These are phyloP conservation scores for Melanophora roralis DNA, from an alignment of 2,888 invertebrate genomes.

Conservation along the genomic window DNA sequence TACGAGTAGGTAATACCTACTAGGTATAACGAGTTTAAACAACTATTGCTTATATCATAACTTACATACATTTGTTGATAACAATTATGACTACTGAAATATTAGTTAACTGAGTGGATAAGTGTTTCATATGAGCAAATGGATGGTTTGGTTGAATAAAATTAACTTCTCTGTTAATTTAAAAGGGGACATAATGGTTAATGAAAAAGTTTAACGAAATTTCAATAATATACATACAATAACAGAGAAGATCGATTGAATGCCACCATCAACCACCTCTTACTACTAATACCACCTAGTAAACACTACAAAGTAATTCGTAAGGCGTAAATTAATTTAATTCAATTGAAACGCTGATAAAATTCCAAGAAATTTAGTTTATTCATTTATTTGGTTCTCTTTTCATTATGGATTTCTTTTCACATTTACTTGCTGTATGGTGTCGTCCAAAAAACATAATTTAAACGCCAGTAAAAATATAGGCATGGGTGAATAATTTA, in stretches of 20 bases:
- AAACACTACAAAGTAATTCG: slow-evolving; percentile 64
- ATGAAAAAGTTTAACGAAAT: slow-evolving; percentile 35
- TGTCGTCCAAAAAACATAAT: slow-evolving; percentile 3
- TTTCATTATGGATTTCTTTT: background rate
- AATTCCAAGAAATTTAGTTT: slow-evolving; percentile 70
- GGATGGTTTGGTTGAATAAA: background rate
- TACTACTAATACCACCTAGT: background rate
- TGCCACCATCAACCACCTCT: too few relatives aligned
- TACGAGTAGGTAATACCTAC: background rate
- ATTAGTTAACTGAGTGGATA: background rate
- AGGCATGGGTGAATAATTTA: slow-evolving; percentile 20
- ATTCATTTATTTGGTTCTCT: background rate
- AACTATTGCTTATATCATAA: slow-evolving; percentile 2
- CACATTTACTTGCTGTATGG: slow-evolving; percentile 37
- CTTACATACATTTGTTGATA: slow-evolving; percentile 5
- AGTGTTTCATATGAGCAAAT: background rate
- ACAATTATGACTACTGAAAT: background rate
- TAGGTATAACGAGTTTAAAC: background rate
- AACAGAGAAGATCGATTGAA: background rate
- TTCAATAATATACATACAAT: background rate
- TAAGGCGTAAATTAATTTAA: slow-evolving; percentile 76
- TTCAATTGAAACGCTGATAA: slow-evolving; percentile 67
- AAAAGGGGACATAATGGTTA: slow-evolving; percentile 19
- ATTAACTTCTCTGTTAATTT: slow-evolving; percentile 4
- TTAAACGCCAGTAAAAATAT: slow-evolving; percentile 43